Conservation (phyloP, 2,113 vertebrate species). For the Platycercus adscitus region DNA sequence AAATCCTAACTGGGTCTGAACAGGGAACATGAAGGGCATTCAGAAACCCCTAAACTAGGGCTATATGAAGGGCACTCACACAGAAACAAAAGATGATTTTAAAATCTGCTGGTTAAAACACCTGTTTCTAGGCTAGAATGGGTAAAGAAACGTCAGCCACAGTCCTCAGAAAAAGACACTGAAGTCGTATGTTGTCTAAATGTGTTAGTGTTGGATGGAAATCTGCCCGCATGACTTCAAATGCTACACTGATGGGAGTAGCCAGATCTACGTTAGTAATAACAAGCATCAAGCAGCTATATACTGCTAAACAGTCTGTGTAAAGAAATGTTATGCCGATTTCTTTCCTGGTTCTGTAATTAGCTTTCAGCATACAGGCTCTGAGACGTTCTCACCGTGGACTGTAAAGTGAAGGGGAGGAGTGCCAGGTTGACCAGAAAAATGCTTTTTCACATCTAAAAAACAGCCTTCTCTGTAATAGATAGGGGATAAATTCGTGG, state of each 20-base stretch:
- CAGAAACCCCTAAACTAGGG: background rate
- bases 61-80: background rate
- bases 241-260: background rate
- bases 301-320: constrained; percentile 34
- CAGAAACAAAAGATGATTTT: background rate
- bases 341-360: constrained; percentile 17
- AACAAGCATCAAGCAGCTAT: constrained; percentile 22
- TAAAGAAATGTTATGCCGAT: constrained; percentile 31
- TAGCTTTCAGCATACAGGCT: background rate
- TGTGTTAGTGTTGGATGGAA: background rate
- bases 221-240: background rate
- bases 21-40: background rate
- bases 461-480: background rate
- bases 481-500: background rate
- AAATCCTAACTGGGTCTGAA: background rate
- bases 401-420: constrained; percentile 3
- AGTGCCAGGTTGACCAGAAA: background rate
- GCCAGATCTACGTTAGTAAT: background rate
- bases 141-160: background rate
- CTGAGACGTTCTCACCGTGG: background rate
- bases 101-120: background rate
- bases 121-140: background rate
- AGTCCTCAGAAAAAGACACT: background rate
- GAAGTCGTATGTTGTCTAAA: background rate
- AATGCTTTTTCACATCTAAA: background rate